Evolutionary conservation across 2,888 invertebrate species (phyloP), one percentile per base, ranked within the genome.

Genomic region (Oasisia sp.): DNA sequence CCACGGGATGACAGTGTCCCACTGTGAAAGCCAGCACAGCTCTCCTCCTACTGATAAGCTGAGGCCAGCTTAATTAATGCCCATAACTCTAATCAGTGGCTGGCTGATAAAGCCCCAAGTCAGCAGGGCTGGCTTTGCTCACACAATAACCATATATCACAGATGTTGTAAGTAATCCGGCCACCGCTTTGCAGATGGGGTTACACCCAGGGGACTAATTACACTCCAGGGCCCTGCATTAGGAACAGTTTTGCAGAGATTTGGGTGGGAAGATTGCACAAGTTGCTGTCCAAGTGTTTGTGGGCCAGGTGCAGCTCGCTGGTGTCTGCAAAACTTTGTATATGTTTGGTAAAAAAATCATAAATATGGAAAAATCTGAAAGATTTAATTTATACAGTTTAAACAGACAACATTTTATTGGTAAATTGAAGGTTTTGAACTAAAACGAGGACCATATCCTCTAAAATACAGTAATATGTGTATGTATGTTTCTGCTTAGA

Each of bases 121-220:
- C 74, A 74, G 74, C 27, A 74, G 74, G 74, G 74, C 74, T 74
- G 74, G 74, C 74, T 74, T 74, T 74, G 74, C 74, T 74, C 74
- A 74, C 74, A 74, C 74, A 74, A 74, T 74, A 74, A 74, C 74
- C 74, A 74, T 74, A 74, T 74, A 74, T 74, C 74, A 74, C 74
- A 74, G 74, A 74, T 74, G 74, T 74, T 74, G 14, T 74, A 74
- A 74, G 74, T 74, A 74, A 74, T 74, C 74, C 27, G 3, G 74
- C 74, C 74, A 74, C 74, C 19, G 27, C 74, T 74, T 74, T 74
- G 74, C 74, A 74, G 74, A 74, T 74, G 74, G 74, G 74, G 74
- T 74, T 74, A 74, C 74, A 74, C 74, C 74, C 74, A 74, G 74
- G 74, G 74, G 74, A 74, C 74, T 74, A 74, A 74, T 74, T 74